Evolutionary conservation across 2,888 invertebrate species (phyloP).

Genomic region (Spisula subtruncata): DNA sequence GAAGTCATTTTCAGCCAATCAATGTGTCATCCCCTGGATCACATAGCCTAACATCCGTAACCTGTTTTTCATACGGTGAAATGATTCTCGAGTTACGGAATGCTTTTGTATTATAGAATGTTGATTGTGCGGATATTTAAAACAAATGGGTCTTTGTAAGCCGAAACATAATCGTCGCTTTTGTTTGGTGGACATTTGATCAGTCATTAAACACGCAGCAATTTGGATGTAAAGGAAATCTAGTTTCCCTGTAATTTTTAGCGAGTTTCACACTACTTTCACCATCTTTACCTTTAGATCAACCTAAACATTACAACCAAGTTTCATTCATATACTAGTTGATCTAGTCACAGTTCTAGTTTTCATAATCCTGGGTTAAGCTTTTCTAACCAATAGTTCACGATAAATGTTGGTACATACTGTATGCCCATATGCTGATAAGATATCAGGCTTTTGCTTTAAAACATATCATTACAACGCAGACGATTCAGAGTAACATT

Average conservation of each 20-base stretch:
- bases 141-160: constrained; percentile 31
- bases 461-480: too few species aligned
- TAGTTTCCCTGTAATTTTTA: neutral
- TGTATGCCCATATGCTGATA: too few species aligned
- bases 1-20: constrained; percentile 39
- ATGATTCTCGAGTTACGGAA: neutral
- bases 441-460: too few species aligned
- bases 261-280: neutral
- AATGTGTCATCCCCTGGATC: constrained; percentile 42
- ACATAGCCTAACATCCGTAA: constrained; percentile 8
- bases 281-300: neutral
- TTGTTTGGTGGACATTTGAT: neutral
- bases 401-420: too few species aligned
- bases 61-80: constrained; percentile 3
- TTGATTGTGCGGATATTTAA: constrained; percentile 20
- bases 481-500: too few species aligned
- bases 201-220: neutral
- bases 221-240: neutral
- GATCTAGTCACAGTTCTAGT: too few species aligned
- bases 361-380: too few species aligned
- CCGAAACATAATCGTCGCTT: neutral
- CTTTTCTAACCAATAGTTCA: too few species aligned
- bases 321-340: too few species aligned
- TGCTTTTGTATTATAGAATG: constrained; percentile 16
- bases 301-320: too few species aligned